Base-by-base conservation (phyloP, 2,797 vertebrate species). In the Numenius phaeopus region DNA sequence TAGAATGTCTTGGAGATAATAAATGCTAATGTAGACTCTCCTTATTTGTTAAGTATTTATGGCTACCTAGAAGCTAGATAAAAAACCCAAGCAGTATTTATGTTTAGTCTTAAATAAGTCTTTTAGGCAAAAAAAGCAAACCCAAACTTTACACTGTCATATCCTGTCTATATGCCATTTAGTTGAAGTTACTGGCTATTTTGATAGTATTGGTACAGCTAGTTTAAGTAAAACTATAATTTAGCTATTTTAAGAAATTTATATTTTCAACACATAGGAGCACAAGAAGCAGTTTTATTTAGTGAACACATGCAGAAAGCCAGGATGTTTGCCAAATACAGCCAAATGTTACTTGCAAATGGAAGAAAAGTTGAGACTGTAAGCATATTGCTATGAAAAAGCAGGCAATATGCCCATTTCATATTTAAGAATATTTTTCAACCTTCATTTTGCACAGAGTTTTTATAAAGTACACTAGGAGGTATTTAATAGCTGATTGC, bases 381-480 rank as follows among this genome's bases (percentile, higher is more conserved):
- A 83, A 78, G 88, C 57, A 93, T 37, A 88, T 58, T 49, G 58
- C 83, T 86, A 73, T 18, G 61, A 65, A 72, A 89, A 96, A 82
- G 78, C 61, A 93, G 58, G 42, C 52, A 86, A 79, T 78, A 82
- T 52, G 72, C 80, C 72, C 40, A 44, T 90, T 94, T 86, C 3
- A 9, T 58, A 66, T 29, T 57, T 73, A 62, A 84, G 42, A 93
- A 85, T 76, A 69, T 70, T 69, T 82, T 79, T 47, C 40, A 93
- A 66, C 14, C 77, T 95, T 87, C 96, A 96, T 96, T 98, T 97
- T 97, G 96, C 94, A 97, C 95, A 97, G 94, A 83, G 94, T 83
- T 95, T 91, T 87, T 61, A 76, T 30, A 24, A 83, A 80, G 37
- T 47, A 83, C 26, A 27, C 14, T 70, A 14, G 22, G 87, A 49